Percentiles rank a stretch among this genome's conserved stretches.
phyloP scores from a whole-genome alignment of 2,113 vertebrate species.

The Shinisaurus crocodilurus region DNA sequence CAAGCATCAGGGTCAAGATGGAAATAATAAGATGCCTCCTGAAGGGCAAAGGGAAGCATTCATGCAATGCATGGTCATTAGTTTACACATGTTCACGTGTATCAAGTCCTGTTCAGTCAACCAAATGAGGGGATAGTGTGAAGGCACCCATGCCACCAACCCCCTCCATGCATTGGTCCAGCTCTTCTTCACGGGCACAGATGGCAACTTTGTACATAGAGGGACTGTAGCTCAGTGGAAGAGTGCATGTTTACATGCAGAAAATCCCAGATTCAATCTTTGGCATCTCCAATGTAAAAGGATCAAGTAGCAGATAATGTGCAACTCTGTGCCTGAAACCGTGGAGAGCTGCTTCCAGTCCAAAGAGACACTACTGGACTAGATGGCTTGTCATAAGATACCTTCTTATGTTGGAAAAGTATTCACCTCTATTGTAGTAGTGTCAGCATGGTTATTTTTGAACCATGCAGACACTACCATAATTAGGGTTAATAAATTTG shows the following conservation, averaged over 20 bases:
- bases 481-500: neutral
- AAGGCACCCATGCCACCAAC: too few species aligned
- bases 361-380: neutral
- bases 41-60: neutral
- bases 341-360: too few species aligned
- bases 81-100: neutral
- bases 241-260: too few species aligned
- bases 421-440: neutral
- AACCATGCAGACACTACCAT: neutral
- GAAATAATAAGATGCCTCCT: neutral
- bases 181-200: too few species aligned
- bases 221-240: too few species aligned
- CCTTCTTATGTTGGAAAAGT: neutral
- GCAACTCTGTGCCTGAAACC: too few species aligned
- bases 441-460: neutral
- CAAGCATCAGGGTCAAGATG: neutral
- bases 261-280: too few species aligned
- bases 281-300: too few species aligned
- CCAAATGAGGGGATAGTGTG: neutral
- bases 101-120: neutral
- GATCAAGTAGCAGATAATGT: too few species aligned
- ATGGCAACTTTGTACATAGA: too few species aligned
- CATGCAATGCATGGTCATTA: neutral
- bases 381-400: too few species aligned
- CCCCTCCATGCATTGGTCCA: too few species aligned